These are phyloP conservation scores for Lanius collurio DNA, from an alignment of 2,113 vertebrate species.

Conservation along the genomic window DNA sequence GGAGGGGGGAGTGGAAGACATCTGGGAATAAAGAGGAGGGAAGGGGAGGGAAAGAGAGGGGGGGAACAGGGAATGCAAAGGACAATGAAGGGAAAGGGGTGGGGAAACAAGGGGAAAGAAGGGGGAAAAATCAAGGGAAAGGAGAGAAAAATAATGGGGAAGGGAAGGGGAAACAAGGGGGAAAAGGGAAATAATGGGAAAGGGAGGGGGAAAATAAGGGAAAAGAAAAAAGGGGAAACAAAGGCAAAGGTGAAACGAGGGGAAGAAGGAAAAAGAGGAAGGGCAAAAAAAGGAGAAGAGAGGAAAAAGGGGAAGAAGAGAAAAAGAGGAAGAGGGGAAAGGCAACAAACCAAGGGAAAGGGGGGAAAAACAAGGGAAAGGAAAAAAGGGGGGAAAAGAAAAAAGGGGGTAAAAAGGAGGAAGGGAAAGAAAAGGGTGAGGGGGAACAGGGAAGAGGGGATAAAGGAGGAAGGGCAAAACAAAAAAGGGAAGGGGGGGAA, in stretches of 20 bases:
- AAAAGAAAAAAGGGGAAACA: neutral
- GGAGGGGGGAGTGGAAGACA: no score
- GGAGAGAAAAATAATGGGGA: no score
- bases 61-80: no score
- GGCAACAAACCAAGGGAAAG: neutral
- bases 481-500: neutral
- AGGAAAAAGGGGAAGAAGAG: neutral
- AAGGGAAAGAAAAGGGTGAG: neutral
- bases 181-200: neutral
- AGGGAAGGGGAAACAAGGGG: accelerated
- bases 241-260: neutral
- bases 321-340: neutral
- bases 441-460: neutral
- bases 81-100: no score
- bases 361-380: no score
- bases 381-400: no score
- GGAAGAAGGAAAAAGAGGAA: neutral
- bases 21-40: neutral
- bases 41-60: no score
- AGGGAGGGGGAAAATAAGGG: neutral
- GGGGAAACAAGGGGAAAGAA: no score
- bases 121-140: no score
- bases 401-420: neutral
- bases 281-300: neutral
- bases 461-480: no score